phyloP scores from a whole-genome alignment of 2,888 invertebrate genomes.

The Epiblema foenella region DNA sequence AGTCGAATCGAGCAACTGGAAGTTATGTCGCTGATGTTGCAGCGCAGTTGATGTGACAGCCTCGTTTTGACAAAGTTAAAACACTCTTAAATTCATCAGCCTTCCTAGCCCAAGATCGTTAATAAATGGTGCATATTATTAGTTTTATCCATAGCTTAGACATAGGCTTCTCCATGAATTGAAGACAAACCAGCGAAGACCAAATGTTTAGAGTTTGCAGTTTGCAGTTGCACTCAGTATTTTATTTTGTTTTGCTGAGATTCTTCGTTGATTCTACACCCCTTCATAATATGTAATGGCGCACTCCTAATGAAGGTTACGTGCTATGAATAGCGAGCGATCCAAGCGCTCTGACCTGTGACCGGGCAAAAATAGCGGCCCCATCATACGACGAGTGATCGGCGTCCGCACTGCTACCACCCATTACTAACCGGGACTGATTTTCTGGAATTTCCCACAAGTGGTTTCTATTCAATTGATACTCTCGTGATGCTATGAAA shows the following conservation, averaged over 20 bases:
- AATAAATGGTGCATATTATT: too few relatives aligned
- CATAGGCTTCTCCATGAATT: not conserved
- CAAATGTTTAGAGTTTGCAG: not conserved
- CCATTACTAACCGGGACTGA: not conserved
- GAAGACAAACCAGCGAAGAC: not conserved
- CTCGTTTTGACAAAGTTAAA: too few relatives aligned
- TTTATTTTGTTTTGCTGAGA: not conserved
- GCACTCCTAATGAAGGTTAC: not conserved
- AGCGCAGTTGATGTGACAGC: too few relatives aligned
- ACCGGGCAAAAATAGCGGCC: slow-evolving; percentile 18
- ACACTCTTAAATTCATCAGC: too few relatives aligned
- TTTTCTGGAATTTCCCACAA: not conserved
- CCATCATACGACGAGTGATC: slow-evolving; percentile 1
- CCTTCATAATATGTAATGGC: too few relatives aligned
- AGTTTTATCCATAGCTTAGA: too few relatives aligned
- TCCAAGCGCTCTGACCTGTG: slow-evolving; percentile 16
- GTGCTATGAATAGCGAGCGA: not conserved
- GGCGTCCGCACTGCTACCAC: not conserved
- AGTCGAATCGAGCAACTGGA: too few relatives aligned
- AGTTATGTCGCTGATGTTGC: too few relatives aligned
- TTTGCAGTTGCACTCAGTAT: not conserved
- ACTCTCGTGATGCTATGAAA: not conserved
- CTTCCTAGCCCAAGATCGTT: too few relatives aligned
- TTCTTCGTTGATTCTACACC: not conserved
- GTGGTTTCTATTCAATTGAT: not conserved